phyloP scores from a whole-genome alignment of 2,797 vertebrate species.

The Hypotaenidia okinawae region DNA sequence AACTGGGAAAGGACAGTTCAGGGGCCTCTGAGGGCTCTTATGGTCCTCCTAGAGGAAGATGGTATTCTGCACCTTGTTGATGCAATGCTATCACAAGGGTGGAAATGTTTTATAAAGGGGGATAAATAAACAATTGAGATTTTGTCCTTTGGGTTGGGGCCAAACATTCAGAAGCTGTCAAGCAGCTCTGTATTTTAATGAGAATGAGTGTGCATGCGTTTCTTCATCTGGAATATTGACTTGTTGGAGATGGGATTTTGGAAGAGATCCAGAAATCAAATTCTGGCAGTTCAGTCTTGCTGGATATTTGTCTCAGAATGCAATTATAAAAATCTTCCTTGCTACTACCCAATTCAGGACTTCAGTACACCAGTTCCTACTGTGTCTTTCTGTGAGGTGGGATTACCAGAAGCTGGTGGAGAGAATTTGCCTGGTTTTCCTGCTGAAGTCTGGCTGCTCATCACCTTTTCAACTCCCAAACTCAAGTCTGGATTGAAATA shows the following conservation, averaged over 20 bases:
- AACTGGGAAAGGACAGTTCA: neutral
- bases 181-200: neutral
- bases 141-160: neutral
- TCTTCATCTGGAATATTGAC: neutral
- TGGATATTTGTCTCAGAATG: neutral
- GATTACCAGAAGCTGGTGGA: neutral
- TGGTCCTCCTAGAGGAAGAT: neutral
- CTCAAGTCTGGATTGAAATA: neutral
- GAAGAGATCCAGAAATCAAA: neutral
- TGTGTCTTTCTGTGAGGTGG: neutral
- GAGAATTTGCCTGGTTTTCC: neutral
- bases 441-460: neutral
- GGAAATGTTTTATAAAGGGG: neutral
- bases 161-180: neutral
- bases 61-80: neutral
- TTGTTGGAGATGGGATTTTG: neutral
- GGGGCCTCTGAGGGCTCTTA: neutral
- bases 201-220: neutral
- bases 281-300: neutral
- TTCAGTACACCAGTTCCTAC: neutral
- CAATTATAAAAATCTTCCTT: neutral
- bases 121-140: neutral
- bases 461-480: neutral
- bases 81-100: neutral
- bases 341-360: neutral